These are phyloP conservation scores for Hydrozoanthus gracilis DNA, from an alignment of 92 coral and sea anemone species.

Conservation along the genomic window DNA sequence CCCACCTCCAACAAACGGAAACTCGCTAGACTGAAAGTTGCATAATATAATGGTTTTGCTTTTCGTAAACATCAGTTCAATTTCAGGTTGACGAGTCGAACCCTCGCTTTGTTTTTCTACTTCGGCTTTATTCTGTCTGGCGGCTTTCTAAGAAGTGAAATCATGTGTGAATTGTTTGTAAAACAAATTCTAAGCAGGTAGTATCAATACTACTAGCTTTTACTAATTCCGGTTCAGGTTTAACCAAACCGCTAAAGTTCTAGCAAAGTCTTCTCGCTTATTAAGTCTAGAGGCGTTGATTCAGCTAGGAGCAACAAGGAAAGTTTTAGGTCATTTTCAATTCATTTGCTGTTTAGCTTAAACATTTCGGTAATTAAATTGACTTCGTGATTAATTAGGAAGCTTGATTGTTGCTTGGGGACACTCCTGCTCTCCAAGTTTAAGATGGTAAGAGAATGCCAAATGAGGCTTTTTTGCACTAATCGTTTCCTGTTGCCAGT, in stretches of 20 bases:
- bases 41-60: too few species aligned
- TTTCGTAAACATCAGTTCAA: neutral
- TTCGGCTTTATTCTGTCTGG: conserved; percentile 16
- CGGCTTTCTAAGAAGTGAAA: neutral
- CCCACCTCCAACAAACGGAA: conserved; percentile 10
- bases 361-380: conserved; percentile 22
- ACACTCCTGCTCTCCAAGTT: neutral
- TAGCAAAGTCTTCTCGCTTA: neutral
- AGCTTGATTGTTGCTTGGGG: neutral
- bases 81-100: neutral
- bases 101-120: neutral
- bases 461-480: conserved; percentile 23
- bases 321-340: neutral
- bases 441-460: neutral
- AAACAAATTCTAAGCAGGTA: neutral
- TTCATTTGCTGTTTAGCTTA: conserved; percentile 6
- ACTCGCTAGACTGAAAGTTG: neutral
- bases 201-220: neutral
- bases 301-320: neutral
- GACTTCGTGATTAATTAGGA: conserved; percentile 29
- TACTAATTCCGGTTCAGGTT: neutral
- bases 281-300: neutral
- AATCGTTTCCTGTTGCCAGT: conserved; percentile 40
- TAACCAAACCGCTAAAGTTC: neutral
- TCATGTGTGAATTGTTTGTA: conserved; percentile 30